Base-by-base conservation (phyloP, 2,888 invertebrate genomes). In the Bugula neritina region DNA sequence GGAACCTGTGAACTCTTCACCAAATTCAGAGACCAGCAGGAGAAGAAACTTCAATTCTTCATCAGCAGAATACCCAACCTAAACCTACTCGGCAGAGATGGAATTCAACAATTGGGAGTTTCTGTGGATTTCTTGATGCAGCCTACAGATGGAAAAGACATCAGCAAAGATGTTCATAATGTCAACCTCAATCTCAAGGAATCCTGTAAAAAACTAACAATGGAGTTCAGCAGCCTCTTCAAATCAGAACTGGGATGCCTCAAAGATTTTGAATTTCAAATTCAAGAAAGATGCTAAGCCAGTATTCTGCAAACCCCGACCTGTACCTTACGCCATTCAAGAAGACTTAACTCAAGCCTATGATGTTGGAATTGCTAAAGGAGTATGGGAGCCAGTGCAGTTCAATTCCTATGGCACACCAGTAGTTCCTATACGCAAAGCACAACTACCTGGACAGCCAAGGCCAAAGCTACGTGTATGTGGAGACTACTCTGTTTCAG, bases 391-490 rank as follows among this genome's bases (percentile, higher is more conserved):
- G 43, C 71, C 55, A 17, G 73, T 75, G 5, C 31, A 69, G 13
- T 29, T 31, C 54, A 69, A 70, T 2, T 74, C 74, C 21, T 77
- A 73, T 74, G 75, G 74, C 1, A 72, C 76, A 17, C 76, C 76
- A 0, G 69, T 74, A 25, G 75, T 77, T 0, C 76, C 75, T 1
- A 72, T 71, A 10, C n/a, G 34, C 21, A 76, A 76, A 71, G 52
- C 23, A 35, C 27, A n/a, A 17, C 69, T 69, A 17, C 55, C 31
- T 31, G 52, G 55, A 71, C 13, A 43, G 27, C 13, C 27, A 10
- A 71, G 21, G 58, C 13, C 3, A 21, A 69, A n/a, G 5, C 35
- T 74, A 5, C 25, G 74, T 23, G n/a, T n/a, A n/a, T n/a, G n/a
- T n/a, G n/a, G n/a, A n/a, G n/a, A n/a, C n/a, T 76, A 73, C 29